Conservation (phyloP, 2,797 vertebrate genomes). For the Prionace glauca region DNA sequence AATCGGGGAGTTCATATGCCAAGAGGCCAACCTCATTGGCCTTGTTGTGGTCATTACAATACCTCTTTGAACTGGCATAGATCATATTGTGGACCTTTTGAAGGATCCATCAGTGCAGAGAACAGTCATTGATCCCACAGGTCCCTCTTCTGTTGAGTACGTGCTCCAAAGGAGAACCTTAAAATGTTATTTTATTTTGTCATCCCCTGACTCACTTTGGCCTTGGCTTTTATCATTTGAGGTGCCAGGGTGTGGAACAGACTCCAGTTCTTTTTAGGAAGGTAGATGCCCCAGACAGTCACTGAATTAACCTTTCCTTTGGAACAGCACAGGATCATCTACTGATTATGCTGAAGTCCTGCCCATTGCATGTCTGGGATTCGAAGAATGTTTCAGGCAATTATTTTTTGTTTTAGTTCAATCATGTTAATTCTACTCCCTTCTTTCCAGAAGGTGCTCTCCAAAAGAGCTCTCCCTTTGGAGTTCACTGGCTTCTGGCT, state of each 20-base stretch:
- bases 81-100: background rate
- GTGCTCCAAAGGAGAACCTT: background rate
- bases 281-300: background rate
- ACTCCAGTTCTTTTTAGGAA: background rate
- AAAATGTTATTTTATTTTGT: background rate
- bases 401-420: background rate
- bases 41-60: no score
- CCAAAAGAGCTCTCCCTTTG: background rate
- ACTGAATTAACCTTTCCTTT: background rate
- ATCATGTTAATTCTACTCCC: background rate
- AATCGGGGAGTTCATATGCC: no score
- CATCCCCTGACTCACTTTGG: background rate
- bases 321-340: background rate
- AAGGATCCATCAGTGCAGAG: background rate
- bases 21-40: no score
- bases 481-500: background rate
- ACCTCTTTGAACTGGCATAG: background rate
- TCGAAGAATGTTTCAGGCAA: background rate
- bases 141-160: background rate
- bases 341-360: background rate
- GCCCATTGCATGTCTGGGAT: background rate
- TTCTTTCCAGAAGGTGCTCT: background rate
- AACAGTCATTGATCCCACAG: background rate
- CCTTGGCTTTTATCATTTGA: background rate
- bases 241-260: background rate